phyloP scores from a whole-genome alignment of 2,888 invertebrate genomes.

The Dryobotodes eremita region DNA sequence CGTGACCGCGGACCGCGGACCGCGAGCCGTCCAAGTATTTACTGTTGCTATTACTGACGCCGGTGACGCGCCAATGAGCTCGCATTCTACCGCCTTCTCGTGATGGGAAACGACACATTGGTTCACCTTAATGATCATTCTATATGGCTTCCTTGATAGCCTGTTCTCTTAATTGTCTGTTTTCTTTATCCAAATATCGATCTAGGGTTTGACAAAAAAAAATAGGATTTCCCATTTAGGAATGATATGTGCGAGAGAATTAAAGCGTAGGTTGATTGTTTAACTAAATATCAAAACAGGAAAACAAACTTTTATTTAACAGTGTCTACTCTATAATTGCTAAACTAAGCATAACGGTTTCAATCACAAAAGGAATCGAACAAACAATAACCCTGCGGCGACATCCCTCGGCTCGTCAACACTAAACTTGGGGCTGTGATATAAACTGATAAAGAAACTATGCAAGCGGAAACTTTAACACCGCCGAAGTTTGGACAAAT shows the following conservation, averaged over 20 bases:
- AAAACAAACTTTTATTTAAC: neutral
- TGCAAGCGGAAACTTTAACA: conserved; percentile 73
- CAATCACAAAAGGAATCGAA: conserved; percentile 40
- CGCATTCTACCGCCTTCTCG: conserved; percentile 59
- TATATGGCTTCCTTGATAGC: conserved; percentile 44
- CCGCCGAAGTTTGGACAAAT: conserved; percentile 78
- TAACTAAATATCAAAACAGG: neutral
- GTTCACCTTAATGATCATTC: conserved; percentile 60
- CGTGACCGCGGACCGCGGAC: conserved; percentile 55
- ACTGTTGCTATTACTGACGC: conserved; percentile 56
- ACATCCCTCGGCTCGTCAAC: conserved; percentile 64
- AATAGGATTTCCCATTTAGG: conserved; percentile 2
- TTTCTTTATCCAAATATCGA: conserved; percentile 35
- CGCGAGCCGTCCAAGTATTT: conserved; percentile 54
- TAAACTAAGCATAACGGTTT: conserved; percentile 34
- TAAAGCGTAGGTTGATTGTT: conserved; percentile 17
- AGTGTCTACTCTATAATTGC: conserved; percentile 3
- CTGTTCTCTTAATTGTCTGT: conserved; percentile 31
- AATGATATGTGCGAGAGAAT: neutral
- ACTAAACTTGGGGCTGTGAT: conserved; percentile 66
- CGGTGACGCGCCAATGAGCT: conserved; percentile 51
- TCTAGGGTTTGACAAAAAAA: conserved; percentile 37
- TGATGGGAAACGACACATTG: conserved; percentile 59
- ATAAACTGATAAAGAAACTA: conserved; percentile 80
- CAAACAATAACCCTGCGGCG: conserved; percentile 60